Conservation (phyloP, 2,113 vertebrate species). For the Anhinga rufa region DNA sequence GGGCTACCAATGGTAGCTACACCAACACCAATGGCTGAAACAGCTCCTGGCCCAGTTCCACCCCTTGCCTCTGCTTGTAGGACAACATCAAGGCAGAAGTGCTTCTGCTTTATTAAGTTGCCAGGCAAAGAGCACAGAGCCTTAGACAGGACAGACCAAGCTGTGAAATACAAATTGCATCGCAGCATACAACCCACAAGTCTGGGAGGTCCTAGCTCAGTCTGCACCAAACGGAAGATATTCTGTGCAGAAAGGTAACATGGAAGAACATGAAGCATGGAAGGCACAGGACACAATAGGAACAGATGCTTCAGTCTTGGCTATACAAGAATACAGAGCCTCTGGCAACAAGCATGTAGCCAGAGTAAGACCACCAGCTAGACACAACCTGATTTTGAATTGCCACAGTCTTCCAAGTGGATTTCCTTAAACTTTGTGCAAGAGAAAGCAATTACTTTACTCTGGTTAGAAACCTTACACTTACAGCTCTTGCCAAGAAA, state of each 20-base stretch:
- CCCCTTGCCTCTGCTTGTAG: background rate
- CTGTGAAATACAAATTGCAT: background rate
- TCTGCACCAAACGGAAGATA: background rate
- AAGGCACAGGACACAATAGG: background rate
- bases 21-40: background rate
- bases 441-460: background rate
- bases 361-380: background rate
- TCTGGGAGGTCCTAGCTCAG: background rate
- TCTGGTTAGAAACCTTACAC: background rate
- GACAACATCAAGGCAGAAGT: background rate
- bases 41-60: background rate
- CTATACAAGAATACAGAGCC: background rate
- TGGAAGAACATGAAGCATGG: background rate
- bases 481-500: background rate
- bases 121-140: background rate
- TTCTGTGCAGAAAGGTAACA: background rate
- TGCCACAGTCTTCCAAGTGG: background rate
- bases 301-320: background rate
- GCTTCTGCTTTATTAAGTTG: background rate
- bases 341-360: background rate
- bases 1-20: too few species aligned
- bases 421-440: background rate
- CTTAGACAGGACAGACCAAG: background rate
- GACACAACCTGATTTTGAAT: background rate
- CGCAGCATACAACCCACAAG: accelerated